phyloP scores from a whole-genome alignment of 2,888 invertebrate genomes.

The Alsophila aescularia region DNA sequence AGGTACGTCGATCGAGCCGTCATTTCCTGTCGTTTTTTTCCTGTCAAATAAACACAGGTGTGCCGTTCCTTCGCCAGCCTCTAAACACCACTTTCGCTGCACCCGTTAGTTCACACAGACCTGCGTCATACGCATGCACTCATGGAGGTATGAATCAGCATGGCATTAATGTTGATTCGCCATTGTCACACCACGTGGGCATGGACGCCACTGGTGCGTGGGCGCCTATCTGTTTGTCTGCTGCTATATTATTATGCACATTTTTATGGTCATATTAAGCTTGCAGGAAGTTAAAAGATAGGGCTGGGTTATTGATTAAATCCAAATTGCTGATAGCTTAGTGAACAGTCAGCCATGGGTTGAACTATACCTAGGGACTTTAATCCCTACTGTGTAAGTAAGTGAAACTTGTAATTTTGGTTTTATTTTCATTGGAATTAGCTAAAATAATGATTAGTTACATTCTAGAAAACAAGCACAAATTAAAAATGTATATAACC shows the following conservation, averaged over 20 bases:
- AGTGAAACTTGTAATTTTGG: no score
- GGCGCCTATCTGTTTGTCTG: slow-evolving; percentile 3
- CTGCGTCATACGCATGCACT: slow-evolving; percentile 18
- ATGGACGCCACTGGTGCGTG: slow-evolving; percentile 11
- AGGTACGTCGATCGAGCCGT: no score
- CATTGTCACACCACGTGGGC: slow-evolving; percentile 20
- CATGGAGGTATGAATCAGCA: slow-evolving; percentile 22
- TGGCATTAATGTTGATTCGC: slow-evolving; percentile 19
- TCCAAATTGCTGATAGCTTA: background rate
- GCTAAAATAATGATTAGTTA: no score
- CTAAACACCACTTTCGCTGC: slow-evolving; percentile 1
- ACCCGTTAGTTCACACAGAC: background rate
- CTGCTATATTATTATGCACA: slow-evolving; percentile 2
- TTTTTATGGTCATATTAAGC: slow-evolving; percentile 7
- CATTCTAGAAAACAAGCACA: no score
- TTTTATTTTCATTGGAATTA: no score
- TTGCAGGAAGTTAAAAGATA: background rate
- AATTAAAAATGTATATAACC: no score
- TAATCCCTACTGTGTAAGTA: no score
- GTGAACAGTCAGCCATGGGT: background rate
- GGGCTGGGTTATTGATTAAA: background rate
- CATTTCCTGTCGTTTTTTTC: no score
- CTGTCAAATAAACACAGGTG: background rate
- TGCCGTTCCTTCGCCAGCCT: background rate
- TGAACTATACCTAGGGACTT: background rate